Conservation (phyloP, 2,113 vertebrate genomes). For the Sylvilagus bachmani region DNA sequence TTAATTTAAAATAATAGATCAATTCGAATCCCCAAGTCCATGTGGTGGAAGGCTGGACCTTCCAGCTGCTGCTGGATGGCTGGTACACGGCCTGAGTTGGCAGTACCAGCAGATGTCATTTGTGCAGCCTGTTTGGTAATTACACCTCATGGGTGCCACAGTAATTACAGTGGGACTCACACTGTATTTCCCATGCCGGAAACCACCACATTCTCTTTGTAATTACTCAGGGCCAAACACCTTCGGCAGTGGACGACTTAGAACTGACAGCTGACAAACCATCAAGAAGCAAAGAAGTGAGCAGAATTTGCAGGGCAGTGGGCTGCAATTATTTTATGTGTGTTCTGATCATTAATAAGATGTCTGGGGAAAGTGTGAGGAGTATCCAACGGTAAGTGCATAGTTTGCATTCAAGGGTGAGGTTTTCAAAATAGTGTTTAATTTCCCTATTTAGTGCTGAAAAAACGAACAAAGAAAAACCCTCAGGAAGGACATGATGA, state of each 20-base stretch:
- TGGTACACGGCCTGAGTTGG: neutral
- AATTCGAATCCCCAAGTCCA: neutral
- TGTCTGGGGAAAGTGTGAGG: neutral
- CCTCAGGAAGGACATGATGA: neutral
- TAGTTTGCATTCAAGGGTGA: slow-evolving; percentile 35
- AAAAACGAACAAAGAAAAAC: neutral
- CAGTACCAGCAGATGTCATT: slow-evolving; percentile 31
- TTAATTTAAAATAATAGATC: neutral
- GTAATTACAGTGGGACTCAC: slow-evolving; percentile 71
- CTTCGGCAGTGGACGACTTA: slow-evolving; percentile 53
- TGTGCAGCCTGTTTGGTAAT: slow-evolving; percentile 60
- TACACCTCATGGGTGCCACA: slow-evolving; percentile 54
- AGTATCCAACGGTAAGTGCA: neutral
- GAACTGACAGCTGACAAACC: slow-evolving; percentile 30
- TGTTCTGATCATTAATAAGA: neutral
- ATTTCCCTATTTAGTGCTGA: neutral
- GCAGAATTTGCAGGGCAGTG: neutral
- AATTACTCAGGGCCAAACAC: slow-evolving; percentile 67
- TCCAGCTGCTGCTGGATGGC: neutral
- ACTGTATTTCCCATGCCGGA: slow-evolving; percentile 65
- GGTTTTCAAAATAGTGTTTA: neutral
- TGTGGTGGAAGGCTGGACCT: neutral
- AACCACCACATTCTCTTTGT: slow-evolving; percentile 69
- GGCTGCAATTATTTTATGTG: neutral
- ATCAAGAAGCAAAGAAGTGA: slow-evolving; percentile 37